Conservation (phyloP, 2,888 invertebrate species). For the Lypha dubia region DNA sequence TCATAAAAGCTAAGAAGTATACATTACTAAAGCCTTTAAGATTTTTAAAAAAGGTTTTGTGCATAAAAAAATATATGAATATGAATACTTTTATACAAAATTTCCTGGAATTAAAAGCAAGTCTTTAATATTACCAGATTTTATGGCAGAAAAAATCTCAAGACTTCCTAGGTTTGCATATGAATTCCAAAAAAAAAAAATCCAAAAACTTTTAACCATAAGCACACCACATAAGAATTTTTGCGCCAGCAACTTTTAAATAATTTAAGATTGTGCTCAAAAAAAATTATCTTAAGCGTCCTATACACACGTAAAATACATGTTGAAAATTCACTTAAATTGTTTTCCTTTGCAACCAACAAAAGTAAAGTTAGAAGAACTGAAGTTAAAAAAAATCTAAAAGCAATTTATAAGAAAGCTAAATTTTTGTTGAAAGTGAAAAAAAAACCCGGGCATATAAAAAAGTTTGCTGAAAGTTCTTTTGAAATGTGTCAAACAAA, state of each 20-base stretch:
- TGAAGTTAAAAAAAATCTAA: background rate
- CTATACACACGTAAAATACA: too few relatives aligned
- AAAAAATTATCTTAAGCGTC: too few relatives aligned
- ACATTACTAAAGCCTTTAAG: background rate
- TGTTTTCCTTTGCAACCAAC: too few relatives aligned
- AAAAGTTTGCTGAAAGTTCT: background rate
- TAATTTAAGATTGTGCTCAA: too few relatives aligned
- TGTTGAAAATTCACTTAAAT: too few relatives aligned
- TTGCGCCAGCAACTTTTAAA: too few relatives aligned
- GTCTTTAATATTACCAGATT: background rate
- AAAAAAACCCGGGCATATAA: background rate
- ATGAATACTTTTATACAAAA: too few relatives aligned
- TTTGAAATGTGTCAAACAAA: background rate
- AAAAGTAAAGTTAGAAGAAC: background rate
- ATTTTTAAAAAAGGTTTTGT: background rate
- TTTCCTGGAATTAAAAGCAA: background rate
- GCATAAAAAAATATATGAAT: too few relatives aligned
- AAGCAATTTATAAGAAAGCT: background rate
- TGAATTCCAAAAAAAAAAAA: background rate
- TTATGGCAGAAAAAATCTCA: background rate
- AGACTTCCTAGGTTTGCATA: background rate
- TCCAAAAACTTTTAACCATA: background rate
- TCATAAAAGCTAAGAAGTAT: background rate
- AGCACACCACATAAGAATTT: background rate
- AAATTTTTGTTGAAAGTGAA: background rate